Conservation (phyloP, 1,140 invertebrate species). For the Eupristina koningsbergeri region DNA sequence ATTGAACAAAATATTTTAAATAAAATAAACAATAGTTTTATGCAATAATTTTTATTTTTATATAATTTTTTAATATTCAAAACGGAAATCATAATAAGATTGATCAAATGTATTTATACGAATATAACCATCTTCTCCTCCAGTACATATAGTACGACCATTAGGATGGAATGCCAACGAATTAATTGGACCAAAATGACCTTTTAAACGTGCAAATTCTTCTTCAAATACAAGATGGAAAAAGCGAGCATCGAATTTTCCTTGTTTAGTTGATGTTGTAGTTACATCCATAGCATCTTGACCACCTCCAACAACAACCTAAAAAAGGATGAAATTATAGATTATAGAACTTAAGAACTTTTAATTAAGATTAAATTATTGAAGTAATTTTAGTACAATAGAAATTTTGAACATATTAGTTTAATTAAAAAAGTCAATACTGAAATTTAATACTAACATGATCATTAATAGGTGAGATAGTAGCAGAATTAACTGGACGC, state of each 20-base stretch:
- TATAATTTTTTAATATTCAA: constrained; percentile 83
- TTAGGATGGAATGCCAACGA: constrained; percentile 98
- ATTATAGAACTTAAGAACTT: too few species aligned
- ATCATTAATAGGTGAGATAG: constrained; percentile 93
- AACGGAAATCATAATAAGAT: constrained; percentile 96
- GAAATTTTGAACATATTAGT: neutral
- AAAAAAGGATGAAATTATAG: constrained; percentile 2
- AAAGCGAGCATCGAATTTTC: constrained; percentile 98
- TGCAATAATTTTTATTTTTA: constrained; percentile 31
- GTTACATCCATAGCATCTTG: constrained; percentile 99
- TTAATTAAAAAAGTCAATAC: neutral
- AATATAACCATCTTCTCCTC: constrained; percentile 99
- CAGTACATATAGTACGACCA: constrained; percentile 96
- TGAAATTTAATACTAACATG: constrained; percentile 78
- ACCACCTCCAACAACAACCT: constrained; percentile 94
- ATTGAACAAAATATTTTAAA: neutral
- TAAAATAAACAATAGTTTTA: neutral
- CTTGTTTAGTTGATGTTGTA: constrained; percentile 93
- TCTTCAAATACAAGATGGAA: constrained; percentile 99
- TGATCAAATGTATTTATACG: constrained; percentile 96
- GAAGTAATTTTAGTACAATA: too few species aligned
- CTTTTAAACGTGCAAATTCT: constrained; percentile 98
- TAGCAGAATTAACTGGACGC: constrained; percentile 95
- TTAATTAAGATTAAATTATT: too few species aligned
- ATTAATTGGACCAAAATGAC: constrained; percentile 99